Base-by-base conservation (phyloP, 2,797 vertebrate species). In the Micromesistius poutassou region DNA sequence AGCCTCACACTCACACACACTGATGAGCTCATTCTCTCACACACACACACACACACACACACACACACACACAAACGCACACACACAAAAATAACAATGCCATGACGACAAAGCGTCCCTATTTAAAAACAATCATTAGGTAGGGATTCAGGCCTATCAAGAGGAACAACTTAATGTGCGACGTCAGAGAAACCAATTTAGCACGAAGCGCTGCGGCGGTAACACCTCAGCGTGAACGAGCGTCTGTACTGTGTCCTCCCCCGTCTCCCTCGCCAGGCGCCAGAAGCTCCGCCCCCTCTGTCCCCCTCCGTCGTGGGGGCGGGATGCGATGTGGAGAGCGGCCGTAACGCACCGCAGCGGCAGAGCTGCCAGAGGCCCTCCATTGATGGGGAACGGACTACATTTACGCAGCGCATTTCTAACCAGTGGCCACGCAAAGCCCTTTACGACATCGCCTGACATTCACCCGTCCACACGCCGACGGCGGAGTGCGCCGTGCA, bases 351-450 rank as follows among this genome's bases (percentile, higher is more conserved):
- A 62, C 55, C n/a, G 55, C 5, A 62, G 55, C 5, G 86, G 87
- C 87, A 55, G 85, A 88, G 87, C 88, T 91, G 89, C 90, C 91
- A 89, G 88, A 40, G 79, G 75, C 86, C 77, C 71, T 86, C 87
- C 88, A 91, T 92, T 92, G 92, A 94, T 93, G 89, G 89, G 77
- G 76, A 79, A 42, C 9, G 40, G 46, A 19, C 33, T 35, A 6
- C 33, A 35, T 35, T 35, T 7, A 35, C 7, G 7, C 33, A 35
- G 33, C 33, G 33, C 33, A 0, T 35, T 7, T 6, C 33, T 35
- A 35, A 35, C 33, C 0, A 1, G 33, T 35, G 33, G 5, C 33
- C 5, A 35, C 33, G 5, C 33, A 35, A 35, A 35, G 33, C 33
- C 5, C 33, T 35, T 35, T 35, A 35, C 33, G 1, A 6, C 7